These are phyloP conservation scores for Pteromalus puparum DNA, from an alignment of 1,140 invertebrate species.

Conservation along the genomic window DNA sequence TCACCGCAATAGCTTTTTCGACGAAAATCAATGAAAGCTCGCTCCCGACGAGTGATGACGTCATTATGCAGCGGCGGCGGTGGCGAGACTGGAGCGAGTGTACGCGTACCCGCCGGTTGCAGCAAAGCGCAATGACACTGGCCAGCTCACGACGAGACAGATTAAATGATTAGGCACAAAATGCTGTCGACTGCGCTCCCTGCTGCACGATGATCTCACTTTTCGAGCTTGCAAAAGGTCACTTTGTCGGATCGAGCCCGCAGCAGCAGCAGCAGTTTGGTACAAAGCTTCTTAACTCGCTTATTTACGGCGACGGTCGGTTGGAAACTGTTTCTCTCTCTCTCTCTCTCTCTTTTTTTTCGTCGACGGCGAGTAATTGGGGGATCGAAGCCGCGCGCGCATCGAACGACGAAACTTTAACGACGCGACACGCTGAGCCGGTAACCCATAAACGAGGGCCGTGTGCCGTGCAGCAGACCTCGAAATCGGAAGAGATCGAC, in stretches of 20 bases:
- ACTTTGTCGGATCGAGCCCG: slow-evolving; percentile 6
- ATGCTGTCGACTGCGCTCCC: slow-evolving; percentile 10
- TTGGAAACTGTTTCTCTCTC: not conserved
- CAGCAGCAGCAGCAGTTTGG: not conserved
- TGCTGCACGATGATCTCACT: slow-evolving; percentile 47
- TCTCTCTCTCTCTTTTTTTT: not conserved
- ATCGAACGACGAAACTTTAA: slow-evolving; percentile 60
- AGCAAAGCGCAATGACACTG: slow-evolving; percentile 58
- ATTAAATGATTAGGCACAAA: slow-evolving; percentile 61
- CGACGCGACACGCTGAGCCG: slow-evolving; percentile 62
- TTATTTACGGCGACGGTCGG: not conserved
- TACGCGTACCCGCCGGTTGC: slow-evolving; percentile 37
- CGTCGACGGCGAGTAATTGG: not conserved
- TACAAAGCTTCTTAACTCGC: not conserved
- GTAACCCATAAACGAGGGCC: slow-evolving; percentile 62
- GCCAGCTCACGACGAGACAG: slow-evolving; percentile 51
- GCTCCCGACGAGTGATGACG: slow-evolving; percentile 2
- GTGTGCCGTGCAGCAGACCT: too few species aligned
- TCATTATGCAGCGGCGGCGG: not conserved
- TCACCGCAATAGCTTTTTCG: not conserved
- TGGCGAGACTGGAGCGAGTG: too few species aligned
- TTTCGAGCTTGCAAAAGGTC: slow-evolving; percentile 33
- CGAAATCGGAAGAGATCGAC: slow-evolving; percentile 5
- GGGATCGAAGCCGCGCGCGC: slow-evolving; percentile 27
- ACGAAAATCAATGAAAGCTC: not conserved